Evolutionary conservation across 2,797 vertebrate genomes (phyloP).

Genomic region (Mycteria americana): DNA sequence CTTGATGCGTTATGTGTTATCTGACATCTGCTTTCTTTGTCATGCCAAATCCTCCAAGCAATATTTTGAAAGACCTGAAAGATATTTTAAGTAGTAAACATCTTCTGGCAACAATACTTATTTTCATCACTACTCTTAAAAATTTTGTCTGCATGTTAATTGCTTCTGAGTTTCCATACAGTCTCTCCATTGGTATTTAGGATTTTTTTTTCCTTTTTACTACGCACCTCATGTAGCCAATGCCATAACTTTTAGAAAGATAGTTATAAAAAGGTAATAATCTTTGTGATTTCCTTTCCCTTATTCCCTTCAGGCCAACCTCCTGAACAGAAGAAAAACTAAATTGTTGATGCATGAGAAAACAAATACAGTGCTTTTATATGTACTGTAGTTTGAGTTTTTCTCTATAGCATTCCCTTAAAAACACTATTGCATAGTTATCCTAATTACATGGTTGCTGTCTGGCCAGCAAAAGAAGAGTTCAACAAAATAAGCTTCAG

Average conservation of each 20-base stretch:
- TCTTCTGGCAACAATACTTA: conserved; percentile 65
- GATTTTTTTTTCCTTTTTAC: conserved; percentile 29
- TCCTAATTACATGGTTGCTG: conserved; percentile 39
- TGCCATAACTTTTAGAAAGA: conserved; percentile 60
- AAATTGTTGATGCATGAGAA: conserved; percentile 53
- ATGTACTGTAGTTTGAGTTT: conserved; percentile 33
- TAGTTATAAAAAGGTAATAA: conserved; percentile 65
- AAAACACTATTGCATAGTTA: conserved; percentile 20
- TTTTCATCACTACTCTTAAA: conserved; percentile 70
- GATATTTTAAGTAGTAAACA: conserved; percentile 61
- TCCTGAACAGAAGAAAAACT: conserved; percentile 50
- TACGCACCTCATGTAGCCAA: conserved; percentile 18
- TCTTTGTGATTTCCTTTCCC: conserved; percentile 48
- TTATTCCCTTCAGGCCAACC: conserved; percentile 41
- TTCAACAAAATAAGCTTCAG: conserved; percentile 35
- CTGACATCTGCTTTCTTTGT: conserved; percentile 64
- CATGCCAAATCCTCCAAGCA: conserved; percentile 61
- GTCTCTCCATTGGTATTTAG: conserved; percentile 30
- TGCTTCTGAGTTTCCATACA: conserved; percentile 53
- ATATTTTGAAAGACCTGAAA: conserved; percentile 62
- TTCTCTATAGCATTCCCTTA: neutral
- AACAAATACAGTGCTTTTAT: conserved; percentile 56
- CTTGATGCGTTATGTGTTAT: conserved; percentile 55
- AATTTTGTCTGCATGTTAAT: conserved; percentile 59
- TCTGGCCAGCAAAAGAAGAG: conserved; percentile 24